These are phyloP conservation scores for Grallaria varia DNA, from an alignment of 2,113 vertebrate genomes.

Conservation along the genomic window DNA sequence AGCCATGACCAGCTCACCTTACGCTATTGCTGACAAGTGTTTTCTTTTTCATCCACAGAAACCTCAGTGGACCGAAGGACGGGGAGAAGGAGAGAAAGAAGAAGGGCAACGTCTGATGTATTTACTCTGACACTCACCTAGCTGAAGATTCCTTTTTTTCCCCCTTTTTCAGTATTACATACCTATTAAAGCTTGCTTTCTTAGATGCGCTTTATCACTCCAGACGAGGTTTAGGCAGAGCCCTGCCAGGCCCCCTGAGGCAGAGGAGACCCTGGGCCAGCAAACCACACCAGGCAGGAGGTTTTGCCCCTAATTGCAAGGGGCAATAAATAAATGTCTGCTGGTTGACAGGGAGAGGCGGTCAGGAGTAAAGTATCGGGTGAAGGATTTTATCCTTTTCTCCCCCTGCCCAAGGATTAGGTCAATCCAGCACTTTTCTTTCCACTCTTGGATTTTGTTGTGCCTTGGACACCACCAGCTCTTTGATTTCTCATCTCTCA, in stretches of 20 bases:
- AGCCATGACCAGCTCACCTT: background rate
- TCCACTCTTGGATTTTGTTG: background rate
- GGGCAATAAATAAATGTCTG: background rate
- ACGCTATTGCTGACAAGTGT: background rate
- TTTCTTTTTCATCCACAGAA: background rate
- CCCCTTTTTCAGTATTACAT: too few relatives aligned
- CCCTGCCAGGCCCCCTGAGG: background rate
- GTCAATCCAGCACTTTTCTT: background rate
- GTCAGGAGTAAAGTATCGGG: background rate
- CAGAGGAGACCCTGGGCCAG: background rate
- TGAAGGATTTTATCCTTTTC: background rate
- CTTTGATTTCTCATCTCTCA: background rate
- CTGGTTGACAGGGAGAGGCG: too few relatives aligned
- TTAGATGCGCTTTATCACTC: background rate
- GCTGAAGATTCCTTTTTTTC: background rate
- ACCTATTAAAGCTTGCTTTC: background rate
- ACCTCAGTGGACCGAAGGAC: background rate
- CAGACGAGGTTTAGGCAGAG: background rate
- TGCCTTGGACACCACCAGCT: background rate
- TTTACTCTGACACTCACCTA: background rate
- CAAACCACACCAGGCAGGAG: background rate
- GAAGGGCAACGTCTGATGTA: fast-evolving
- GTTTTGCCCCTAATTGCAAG: background rate
- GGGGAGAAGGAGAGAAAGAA: background rate
- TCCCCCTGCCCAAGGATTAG: background rate